Base-by-base conservation (phyloP, 2,888 invertebrate species). In the Sphaeridia pumilis region DNA sequence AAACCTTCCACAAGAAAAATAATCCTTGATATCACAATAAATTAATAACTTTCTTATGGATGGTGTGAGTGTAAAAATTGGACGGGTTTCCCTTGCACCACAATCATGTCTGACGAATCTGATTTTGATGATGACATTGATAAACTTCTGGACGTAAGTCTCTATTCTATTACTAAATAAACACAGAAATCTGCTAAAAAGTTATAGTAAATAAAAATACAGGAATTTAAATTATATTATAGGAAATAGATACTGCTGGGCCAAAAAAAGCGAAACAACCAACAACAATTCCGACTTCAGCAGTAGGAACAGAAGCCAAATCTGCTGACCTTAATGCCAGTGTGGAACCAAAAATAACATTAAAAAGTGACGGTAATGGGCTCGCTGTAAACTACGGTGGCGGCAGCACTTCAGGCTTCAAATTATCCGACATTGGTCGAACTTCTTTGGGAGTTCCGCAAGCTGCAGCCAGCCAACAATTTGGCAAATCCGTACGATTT, bases 41-140 rank as follows among this genome's bases (percentile, higher is more conserved):
- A n/a, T n/a, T n/a, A n/a, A n/a, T n/a, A n/a, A n/a, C n/a, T n/a
- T n/a, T n/a, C n/a, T n/a, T n/a, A n/a, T n/a, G n/a, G n/a, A n/a
- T n/a, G n/a, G n/a, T n/a, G n/a, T n/a, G n/a, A n/a, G n/a, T n/a
- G n/a, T n/a, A n/a, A n/a, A n/a, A n/a, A n/a, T n/a, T n/a, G n/a
- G n/a, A n/a, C n/a, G n/a, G n/a, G n/a, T n/a, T n/a, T n/a, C n/a
- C n/a, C n/a, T n/a, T n/a, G n/a, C n/a, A n/a, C n/a, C n/a, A n/a
- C n/a, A n/a, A n/a, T n/a, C n/a, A 54, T 54, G 54, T 54, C 54
- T 10, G 35, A 49, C 1, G 54, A 49, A n/a, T 53, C 49, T 31
- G 57, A 53, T 24, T 58, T 58, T 54, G 60, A 60, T 31, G 56
- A 58, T 38, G 60, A 60, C 31, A 58, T 60, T 31, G 60, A 60